Conservation (phyloP, 1,140 invertebrate genomes). For the Trichomalopsis sarcophagae region DNA sequence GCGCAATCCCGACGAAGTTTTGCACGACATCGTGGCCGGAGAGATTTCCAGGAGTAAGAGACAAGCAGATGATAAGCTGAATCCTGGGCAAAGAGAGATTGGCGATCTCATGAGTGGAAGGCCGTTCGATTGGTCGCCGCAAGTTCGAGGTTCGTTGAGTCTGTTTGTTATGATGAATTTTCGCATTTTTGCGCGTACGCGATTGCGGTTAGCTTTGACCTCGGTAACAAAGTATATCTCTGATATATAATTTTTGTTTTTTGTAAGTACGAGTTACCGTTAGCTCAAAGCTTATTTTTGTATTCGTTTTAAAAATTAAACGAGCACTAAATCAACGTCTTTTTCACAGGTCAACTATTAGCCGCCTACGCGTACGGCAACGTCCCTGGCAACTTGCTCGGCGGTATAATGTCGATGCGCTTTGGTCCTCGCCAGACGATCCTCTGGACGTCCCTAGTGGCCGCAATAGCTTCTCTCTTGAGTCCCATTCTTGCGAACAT, state of each 20-base stretch:
- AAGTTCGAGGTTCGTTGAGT: slow-evolving; percentile 63
- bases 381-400: slow-evolving; percentile 74
- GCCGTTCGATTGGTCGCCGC: slow-evolving; percentile 75
- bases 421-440: slow-evolving; percentile 82
- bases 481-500: slow-evolving; percentile 77
- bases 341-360: slow-evolving; percentile 78
- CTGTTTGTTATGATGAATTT: background rate
- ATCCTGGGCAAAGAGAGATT: background rate
- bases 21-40: background rate
- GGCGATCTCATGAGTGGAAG: slow-evolving; percentile 49
- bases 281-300: background rate
- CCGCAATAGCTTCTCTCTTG: slow-evolving; percentile 80
- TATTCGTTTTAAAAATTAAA: too few species aligned
- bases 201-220: too few species aligned
- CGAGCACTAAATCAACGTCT: background rate
- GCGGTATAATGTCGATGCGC: slow-evolving; percentile 81
- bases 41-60: background rate
- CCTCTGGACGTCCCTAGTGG: slow-evolving; percentile 77
- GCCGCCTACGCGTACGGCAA: slow-evolving; percentile 77
- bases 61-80: slow-evolving; percentile 19
- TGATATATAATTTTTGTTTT: too few species aligned
- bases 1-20: background rate
- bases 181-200: too few species aligned
- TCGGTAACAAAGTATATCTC: too few species aligned
- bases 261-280: background rate